These are phyloP conservation scores for Protobothrops flavoviridis DNA, from an alignment of 2,113 vertebrate genomes.

Conservation along the genomic window DNA sequence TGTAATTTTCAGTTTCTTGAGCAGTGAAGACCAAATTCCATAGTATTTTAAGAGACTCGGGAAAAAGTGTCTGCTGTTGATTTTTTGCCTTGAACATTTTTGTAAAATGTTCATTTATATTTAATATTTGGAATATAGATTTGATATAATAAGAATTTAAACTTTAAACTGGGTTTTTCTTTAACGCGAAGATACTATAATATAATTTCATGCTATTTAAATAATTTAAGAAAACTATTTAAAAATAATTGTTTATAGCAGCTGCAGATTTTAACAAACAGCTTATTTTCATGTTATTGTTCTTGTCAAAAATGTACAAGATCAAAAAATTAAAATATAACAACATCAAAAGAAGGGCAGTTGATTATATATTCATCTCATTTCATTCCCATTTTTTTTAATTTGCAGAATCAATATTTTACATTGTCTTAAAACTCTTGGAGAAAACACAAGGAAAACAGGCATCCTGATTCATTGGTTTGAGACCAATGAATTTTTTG, in stretches of 20 bases:
- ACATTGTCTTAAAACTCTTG: neutral
- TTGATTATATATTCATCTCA: neutral
- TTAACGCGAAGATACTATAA: neutral
- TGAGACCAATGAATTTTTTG: neutral
- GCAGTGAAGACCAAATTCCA: neutral
- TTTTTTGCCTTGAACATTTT: neutral
- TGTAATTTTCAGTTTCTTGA: neutral
- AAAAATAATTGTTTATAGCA: neutral
- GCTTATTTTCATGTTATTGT: neutral
- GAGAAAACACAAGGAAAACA: neutral
- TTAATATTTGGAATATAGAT: neutral
- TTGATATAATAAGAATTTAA: neutral
- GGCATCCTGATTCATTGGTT: neutral
- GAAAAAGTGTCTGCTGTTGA: neutral
- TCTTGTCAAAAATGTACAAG: neutral
- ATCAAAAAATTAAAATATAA: neutral
- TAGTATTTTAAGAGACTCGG: neutral
- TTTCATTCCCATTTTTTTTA: neutral
- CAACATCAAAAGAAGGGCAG: neutral
- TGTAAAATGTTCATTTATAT: neutral
- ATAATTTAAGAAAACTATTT: neutral
- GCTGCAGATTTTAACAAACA: neutral
- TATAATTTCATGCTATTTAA: neutral
- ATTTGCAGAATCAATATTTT: neutral
- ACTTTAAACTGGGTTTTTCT: neutral